Evolutionary conservation across 2,113 vertebrate genomes (phyloP).

Genomic region (Urocolius indicus): DNA sequence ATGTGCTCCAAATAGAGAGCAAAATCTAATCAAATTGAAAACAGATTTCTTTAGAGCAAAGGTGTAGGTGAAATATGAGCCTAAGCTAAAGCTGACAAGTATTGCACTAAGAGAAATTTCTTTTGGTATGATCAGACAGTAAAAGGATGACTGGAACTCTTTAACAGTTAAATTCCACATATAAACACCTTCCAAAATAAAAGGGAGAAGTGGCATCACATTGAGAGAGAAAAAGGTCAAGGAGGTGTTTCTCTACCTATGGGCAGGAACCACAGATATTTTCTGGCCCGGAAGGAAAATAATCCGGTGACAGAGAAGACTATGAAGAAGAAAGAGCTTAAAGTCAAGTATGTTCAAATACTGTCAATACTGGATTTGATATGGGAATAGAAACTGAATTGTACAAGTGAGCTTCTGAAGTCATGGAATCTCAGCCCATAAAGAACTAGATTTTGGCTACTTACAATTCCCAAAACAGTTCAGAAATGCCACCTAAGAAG

Average conservation of each 20-base stretch:
- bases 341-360: neutral
- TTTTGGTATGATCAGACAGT: neutral
- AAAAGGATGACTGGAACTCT: neutral
- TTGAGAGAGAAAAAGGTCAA: slow-evolving; percentile 3
- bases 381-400: neutral
- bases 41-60: neutral
- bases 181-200: neutral
- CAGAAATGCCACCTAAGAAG: neutral
- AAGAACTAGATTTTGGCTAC: neutral
- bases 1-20: neutral
- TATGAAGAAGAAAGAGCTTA: neutral
- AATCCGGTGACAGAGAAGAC: neutral
- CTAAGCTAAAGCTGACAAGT: neutral
- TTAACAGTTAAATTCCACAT: neutral
- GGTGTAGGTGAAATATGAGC: neutral
- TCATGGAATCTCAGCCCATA: neutral
- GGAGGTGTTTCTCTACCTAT: neutral
- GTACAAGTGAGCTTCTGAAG: neutral
- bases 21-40: neutral
- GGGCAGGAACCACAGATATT: neutral
- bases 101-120: neutral
- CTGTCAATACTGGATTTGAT: neutral
- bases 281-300: slow-evolving; percentile 28
- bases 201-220: neutral
- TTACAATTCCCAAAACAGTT: neutral